These are phyloP conservation scores for Tragopan temminckii DNA, from an alignment of 2,797 vertebrate genomes.

Conservation along the genomic window DNA sequence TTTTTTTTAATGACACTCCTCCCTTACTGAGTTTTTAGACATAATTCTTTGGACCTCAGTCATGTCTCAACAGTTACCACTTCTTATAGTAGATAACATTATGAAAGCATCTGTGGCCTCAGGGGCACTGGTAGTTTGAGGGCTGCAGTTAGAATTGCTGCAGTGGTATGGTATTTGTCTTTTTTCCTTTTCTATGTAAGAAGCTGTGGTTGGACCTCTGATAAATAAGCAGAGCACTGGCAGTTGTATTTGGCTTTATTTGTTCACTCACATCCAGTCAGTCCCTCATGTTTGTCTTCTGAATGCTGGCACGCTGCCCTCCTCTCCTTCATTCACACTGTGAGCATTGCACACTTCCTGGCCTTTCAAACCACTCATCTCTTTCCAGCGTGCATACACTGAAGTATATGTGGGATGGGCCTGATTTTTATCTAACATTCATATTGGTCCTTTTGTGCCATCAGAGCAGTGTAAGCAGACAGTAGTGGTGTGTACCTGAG, in stretches of 20 bases:
- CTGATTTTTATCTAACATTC: background rate
- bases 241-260: background rate
- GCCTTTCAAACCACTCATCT: background rate
- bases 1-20: background rate
- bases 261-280: background rate
- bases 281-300: background rate
- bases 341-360: background rate
- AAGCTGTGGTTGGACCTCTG: background rate
- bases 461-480: background rate
- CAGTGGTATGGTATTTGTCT: background rate
- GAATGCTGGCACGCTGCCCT: background rate
- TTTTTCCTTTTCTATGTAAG: background rate
- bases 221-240: background rate
- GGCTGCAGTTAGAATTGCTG: background rate
- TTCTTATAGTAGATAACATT: background rate
- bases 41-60: background rate
- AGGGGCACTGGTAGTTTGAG: background rate
- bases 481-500: background rate
- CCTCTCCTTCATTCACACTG: background rate
- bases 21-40: background rate
- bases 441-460: background rate
- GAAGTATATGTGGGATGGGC: rapidly evolving
- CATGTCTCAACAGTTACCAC: background rate
- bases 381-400: background rate
- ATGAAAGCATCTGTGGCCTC: background rate